A percentile compares a stretch with the other conserved stretches of the same genome.
phyloP scores from a whole-genome alignment of 1,140 invertebrate genomes.

The Potamilus streckersoni region DNA sequence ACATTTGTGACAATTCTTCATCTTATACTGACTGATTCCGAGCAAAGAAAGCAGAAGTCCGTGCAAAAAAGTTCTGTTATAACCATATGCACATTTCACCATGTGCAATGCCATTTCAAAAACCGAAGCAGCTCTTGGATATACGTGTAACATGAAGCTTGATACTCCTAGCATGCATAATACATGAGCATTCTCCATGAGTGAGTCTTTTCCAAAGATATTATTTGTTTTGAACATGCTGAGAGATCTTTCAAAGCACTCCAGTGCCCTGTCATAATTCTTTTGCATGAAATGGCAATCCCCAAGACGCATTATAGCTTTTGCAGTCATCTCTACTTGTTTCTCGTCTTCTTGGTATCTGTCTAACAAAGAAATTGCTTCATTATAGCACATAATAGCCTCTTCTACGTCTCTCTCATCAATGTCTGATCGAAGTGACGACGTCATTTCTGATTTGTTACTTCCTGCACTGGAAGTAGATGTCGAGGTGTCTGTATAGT shows the following conservation, averaged over 20 bases:
- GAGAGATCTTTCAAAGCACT: slow-evolving; percentile 58
- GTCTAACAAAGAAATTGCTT: slow-evolving; percentile 53
- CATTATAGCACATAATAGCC: slow-evolving; percentile 57
- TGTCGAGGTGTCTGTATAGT: slow-evolving; percentile 49
- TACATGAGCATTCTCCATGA: slow-evolving; percentile 61
- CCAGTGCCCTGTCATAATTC: slow-evolving; percentile 57
- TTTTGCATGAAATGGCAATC: slow-evolving; percentile 64
- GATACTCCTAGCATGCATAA: slow-evolving; percentile 64
- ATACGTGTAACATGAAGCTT: slow-evolving; percentile 64
- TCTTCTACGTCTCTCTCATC: slow-evolving; percentile 52
- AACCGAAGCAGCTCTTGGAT: slow-evolving; percentile 55
- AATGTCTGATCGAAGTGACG: slow-evolving; percentile 35
- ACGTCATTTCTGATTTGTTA: slow-evolving; percentile 32
- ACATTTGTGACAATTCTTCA: slow-evolving; percentile 63
- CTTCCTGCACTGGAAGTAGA: slow-evolving; percentile 38
- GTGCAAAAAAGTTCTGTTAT: slow-evolving; percentile 55
- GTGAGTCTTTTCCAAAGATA: slow-evolving; percentile 50
- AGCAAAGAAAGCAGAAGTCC: slow-evolving; percentile 59
- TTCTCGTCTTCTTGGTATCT: slow-evolving; percentile 48
- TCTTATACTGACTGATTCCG: slow-evolving; percentile 62
- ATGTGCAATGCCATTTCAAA: slow-evolving; percentile 60
- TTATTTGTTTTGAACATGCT: slow-evolving; percentile 48
- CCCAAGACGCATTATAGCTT: slow-evolving; percentile 56
- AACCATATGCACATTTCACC: slow-evolving; percentile 50
- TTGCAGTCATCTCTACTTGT: slow-evolving; percentile 54